Evolutionary conservation across 2,113 vertebrate species (phyloP).

Genomic region (Speoplatyrhinus poulsoni): DNA sequence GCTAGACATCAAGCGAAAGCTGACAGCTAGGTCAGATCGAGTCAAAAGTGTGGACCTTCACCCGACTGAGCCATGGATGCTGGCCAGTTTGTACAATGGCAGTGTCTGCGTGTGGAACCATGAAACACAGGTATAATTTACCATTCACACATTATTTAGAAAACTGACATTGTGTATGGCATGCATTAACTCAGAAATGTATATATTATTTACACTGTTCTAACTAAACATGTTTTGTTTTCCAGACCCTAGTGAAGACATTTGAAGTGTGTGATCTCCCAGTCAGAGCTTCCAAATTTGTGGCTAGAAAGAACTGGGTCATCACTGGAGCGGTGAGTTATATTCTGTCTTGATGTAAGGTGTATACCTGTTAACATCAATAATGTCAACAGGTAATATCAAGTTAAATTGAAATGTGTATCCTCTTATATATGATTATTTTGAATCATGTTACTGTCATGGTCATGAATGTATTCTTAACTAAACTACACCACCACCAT

Average conservation of each 20-base stretch:
- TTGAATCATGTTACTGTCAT: neutral
- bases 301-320: constrained; percentile 98
- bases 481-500: too few relatives aligned
- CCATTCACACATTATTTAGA: neutral
- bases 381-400: too few relatives aligned
- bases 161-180: neutral
- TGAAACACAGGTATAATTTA: constrained; percentile 86
- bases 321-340: constrained; percentile 95
- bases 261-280: constrained; percentile 98
- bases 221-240: constrained; percentile 22
- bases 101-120: constrained; percentile 99
- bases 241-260: constrained; percentile 95
- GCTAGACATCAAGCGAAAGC: constrained; percentile 96
- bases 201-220: neutral
- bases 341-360: too few relatives aligned
- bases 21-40: constrained; percentile 94
- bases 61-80: constrained; percentile 96
- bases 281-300: constrained; percentile 97
- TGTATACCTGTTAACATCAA: too few relatives aligned
- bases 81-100: constrained; percentile 97
- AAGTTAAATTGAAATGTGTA: neutral
- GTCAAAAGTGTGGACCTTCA: constrained; percentile 98
- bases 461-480: too few relatives aligned
- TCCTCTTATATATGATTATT: neutral
- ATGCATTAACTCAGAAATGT: neutral